phyloP scores from a whole-genome alignment of 2,888 invertebrate genomes.

The Thera britannica region DNA sequence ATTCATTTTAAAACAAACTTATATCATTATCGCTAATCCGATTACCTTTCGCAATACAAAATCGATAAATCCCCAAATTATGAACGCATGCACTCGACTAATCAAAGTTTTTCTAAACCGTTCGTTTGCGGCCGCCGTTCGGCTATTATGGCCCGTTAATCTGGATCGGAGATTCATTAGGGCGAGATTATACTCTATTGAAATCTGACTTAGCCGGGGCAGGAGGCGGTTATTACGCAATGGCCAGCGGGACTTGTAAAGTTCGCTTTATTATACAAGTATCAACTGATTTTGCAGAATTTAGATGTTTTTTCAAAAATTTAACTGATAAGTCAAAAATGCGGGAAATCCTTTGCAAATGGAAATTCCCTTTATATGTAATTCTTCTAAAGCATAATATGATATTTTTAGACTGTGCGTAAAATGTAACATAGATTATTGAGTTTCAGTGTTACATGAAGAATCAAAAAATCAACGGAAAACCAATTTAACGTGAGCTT shows the following conservation, averaged over 20 bases:
- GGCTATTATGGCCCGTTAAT: slow-evolving; percentile 78
- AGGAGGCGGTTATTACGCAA: slow-evolving; percentile 50
- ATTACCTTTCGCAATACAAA: slow-evolving; percentile 22
- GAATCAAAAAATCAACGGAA: too few species aligned
- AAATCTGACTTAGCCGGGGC: slow-evolving; percentile 78
- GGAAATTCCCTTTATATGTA: too few species aligned
- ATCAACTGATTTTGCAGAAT: not conserved
- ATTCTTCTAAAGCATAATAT: too few species aligned
- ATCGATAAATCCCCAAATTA: slow-evolving; percentile 25
- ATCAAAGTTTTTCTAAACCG: slow-evolving; percentile 77
- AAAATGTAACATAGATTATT: too few species aligned
- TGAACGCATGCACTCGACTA: slow-evolving; percentile 57
- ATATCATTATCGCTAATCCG: slow-evolving; percentile 7
- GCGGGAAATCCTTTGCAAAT: too few species aligned
- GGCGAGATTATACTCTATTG: slow-evolving; percentile 84
- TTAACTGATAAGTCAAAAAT: too few species aligned
- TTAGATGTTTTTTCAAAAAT: not conserved
- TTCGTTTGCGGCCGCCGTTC: slow-evolving; percentile 72
- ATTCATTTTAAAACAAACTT: slow-evolving; percentile 8
- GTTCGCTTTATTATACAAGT: slow-evolving; percentile 36
- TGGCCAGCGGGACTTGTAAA: slow-evolving; percentile 18
- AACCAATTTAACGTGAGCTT: too few species aligned
- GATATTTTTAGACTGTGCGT: too few species aligned
- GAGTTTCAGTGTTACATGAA: too few species aligned
- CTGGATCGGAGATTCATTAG: slow-evolving; percentile 85